Evolutionary conservation across 2,888 invertebrate species (phyloP).

Genomic region (Idaea biselata): DNA sequence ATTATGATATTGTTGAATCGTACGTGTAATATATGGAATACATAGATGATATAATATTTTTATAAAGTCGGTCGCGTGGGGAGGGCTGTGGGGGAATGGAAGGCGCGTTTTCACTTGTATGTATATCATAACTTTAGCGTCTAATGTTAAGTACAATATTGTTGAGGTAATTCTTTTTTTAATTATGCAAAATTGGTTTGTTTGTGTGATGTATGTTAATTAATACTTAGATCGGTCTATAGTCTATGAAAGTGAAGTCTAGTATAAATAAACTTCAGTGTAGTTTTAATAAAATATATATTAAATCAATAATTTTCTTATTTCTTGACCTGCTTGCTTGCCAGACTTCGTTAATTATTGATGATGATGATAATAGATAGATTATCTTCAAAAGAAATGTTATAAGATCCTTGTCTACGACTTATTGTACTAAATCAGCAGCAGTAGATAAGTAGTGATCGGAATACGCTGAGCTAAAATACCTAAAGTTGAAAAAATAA

Average conservation of each 20-base stretch:
- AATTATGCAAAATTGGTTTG: slow-evolving; percentile 66
- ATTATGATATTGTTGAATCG: slow-evolving; percentile 74
- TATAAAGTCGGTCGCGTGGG: slow-evolving; percentile 49
- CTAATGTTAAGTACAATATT: slow-evolving; percentile 77
- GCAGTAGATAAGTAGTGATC: too few relatives aligned
- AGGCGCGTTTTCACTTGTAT: slow-evolving; percentile 31
- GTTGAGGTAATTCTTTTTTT: slow-evolving; percentile 65
- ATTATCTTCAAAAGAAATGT: too few relatives aligned
- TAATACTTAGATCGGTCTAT: slow-evolving; percentile 56
- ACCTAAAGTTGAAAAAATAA: too few relatives aligned
- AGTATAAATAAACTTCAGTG: slow-evolving; percentile 67
- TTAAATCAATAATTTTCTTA: slow-evolving; percentile 47
- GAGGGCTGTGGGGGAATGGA: slow-evolving; percentile 15
- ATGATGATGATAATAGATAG: not conserved
- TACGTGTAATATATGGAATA: slow-evolving; percentile 71
- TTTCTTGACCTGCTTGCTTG: slow-evolving; percentile 20
- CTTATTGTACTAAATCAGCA: too few relatives aligned
- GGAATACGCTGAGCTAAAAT: too few relatives aligned
- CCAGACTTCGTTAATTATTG: slow-evolving; percentile 6
- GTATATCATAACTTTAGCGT: slow-evolving; percentile 60
- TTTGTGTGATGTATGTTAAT: slow-evolving; percentile 67
- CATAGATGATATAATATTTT: slow-evolving; percentile 63
- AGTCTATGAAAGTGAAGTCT: slow-evolving; percentile 58
- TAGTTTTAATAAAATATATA: slow-evolving; percentile 70
- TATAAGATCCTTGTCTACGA: too few relatives aligned